phyloP scores from a whole-genome alignment of 53 echinoderm and acorn worm species.

The Henricia sp. region DNA sequence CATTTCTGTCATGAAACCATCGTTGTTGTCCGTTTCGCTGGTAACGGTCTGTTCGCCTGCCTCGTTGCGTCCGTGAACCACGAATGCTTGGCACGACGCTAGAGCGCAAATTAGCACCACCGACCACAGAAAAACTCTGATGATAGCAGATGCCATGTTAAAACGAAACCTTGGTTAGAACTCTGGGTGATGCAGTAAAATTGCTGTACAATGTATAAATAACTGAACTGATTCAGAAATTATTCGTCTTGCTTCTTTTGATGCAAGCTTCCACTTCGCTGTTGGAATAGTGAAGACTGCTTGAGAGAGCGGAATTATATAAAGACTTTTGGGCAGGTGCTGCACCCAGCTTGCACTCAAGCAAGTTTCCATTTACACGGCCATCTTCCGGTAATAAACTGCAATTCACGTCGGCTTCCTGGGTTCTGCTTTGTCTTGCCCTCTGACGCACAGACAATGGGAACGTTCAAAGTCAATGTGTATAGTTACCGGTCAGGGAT shows the following conservation, averaged over 20 bases:
- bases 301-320: background rate
- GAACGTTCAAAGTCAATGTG: conserved; percentile 1
- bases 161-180: background rate
- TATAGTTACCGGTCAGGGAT: no score
- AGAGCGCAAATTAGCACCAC: conserved; percentile 1
- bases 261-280: background rate
- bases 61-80: background rate
- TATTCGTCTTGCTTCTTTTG: background rate
- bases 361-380: no score
- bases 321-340: background rate
- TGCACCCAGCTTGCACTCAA: background rate
- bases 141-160: background rate
- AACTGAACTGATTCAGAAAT: no score
- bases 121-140: background rate
- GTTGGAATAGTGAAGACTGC: background rate
- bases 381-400: background rate
- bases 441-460: background rate
- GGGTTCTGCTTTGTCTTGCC: background rate
- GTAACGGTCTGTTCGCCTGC: background rate
- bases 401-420: background rate
- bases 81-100: background rate
- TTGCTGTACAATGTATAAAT: no score
- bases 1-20: conserved; percentile 4
- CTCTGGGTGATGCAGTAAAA: background rate
- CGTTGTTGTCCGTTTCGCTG: background rate